A percentile compares a stretch with the other conserved stretches of the same genome.
Evolutionary conservation across 2,797 vertebrate genomes (phyloP).

Genomic region (Labeo calbasu): DNA sequence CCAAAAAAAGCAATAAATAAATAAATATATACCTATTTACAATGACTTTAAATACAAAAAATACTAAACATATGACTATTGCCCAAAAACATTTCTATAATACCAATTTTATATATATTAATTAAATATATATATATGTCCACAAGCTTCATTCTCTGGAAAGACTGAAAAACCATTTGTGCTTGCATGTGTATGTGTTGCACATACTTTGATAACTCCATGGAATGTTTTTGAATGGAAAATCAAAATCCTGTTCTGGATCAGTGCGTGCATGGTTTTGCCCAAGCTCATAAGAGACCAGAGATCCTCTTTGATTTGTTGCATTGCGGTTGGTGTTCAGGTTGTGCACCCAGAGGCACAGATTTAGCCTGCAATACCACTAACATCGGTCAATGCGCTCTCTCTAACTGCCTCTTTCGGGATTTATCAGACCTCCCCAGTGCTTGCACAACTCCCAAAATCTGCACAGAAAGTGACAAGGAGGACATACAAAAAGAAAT

Average conservation of each 20-base stretch:
- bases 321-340: slow-evolving; percentile 26
- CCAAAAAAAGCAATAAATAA: too few relatives aligned
- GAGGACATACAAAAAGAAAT: neutral
- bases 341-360: slow-evolving; percentile 7
- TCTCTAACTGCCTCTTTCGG: neutral
- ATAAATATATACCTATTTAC: too few relatives aligned
- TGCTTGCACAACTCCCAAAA: slow-evolving; percentile 19
- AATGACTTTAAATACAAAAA: too few relatives aligned
- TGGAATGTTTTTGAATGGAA: slow-evolving; percentile 10
- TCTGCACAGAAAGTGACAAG: slow-evolving; percentile 29
- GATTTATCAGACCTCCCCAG: slow-evolving; percentile 17
- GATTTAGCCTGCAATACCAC: slow-evolving; percentile 11
- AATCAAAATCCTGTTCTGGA: slow-evolving; percentile 4
- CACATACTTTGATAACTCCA: slow-evolving; percentile 9
- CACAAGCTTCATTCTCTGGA: neutral
- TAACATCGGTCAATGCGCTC: neutral
- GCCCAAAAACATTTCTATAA: too few relatives aligned
- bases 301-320: slow-evolving; percentile 37
- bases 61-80: too few relatives aligned
- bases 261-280: neutral
- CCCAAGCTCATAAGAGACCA: neutral
- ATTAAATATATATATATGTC: too few relatives aligned
- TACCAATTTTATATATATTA: too few relatives aligned
- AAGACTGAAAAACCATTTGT: neutral
- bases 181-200: neutral